phyloP scores from a whole-genome alignment of 2,888 invertebrate genomes.

The Phengaris alcon region DNA sequence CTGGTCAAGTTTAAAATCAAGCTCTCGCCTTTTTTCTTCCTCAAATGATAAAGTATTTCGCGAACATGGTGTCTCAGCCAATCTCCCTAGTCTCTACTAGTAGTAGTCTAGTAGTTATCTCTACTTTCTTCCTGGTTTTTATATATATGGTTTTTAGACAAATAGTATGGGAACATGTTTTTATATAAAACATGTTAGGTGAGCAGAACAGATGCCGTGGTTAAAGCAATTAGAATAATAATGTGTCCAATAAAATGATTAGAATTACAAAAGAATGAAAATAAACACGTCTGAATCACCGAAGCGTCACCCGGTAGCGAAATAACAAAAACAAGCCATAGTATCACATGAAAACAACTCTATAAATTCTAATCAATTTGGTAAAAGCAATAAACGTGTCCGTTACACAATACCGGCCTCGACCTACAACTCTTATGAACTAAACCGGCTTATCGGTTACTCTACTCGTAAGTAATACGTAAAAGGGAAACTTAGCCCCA shows the following conservation, averaged over 20 bases:
- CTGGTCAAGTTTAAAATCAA: too few species aligned
- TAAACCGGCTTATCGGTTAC: slow-evolving; percentile 23
- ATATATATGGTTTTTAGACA: too few species aligned
- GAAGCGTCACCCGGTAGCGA: neutral
- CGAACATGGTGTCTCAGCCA: too few species aligned
- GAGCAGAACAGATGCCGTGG: neutral
- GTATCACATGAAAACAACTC: slow-evolving; percentile 29
- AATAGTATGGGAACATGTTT: neutral
- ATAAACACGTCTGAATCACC: neutral
- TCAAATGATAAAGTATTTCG: too few species aligned
- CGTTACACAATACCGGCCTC: slow-evolving; percentile 28
- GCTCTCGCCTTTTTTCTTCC: too few species aligned
- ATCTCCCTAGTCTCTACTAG: neutral
- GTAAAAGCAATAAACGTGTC: slow-evolving; percentile 8
- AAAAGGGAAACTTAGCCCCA: neutral
- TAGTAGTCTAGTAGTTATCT: too few species aligned
- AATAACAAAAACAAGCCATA: slow-evolving; percentile 15
- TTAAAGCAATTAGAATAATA: slow-evolving; percentile 1
- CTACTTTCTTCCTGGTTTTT: too few species aligned
- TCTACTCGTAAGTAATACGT: neutral
- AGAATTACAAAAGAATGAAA: slow-evolving; percentile 4
- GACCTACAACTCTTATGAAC: slow-evolving; percentile 26
- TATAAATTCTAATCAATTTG: slow-evolving; percentile 30
- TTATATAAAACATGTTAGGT: neutral
- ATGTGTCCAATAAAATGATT: slow-evolving; percentile 5